A percentile compares a stretch with the other conserved stretches of the same genome.
Conservation (phyloP, 1,140 invertebrate genomes). For the Macrobrachium nipponense region DNA sequence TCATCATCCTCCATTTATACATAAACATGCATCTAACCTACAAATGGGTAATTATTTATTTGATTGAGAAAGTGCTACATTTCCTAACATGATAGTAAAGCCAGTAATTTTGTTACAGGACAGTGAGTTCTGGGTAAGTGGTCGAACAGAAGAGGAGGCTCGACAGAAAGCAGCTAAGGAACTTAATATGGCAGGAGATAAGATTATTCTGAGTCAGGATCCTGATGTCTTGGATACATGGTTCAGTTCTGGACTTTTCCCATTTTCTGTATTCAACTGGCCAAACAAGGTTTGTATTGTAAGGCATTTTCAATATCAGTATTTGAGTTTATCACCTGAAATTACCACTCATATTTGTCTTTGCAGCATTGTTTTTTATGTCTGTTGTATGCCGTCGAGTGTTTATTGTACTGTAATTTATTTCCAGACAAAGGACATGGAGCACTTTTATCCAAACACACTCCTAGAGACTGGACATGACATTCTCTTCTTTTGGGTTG, state of each 20-base stretch:
- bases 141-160: conserved; percentile 86
- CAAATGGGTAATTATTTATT: too few relatives aligned
- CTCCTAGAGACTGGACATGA: conserved; percentile 97
- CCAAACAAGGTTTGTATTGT: conserved; percentile 79
- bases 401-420: background rate
- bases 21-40: too few relatives aligned
- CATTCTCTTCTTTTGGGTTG: conserved; percentile 99
- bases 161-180: conserved; percentile 83
- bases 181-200: conserved; percentile 78
- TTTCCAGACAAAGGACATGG: conserved; percentile 72
- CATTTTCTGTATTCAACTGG: conserved; percentile 98
- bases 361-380: too few relatives aligned
- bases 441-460: conserved; percentile 92
- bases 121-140: conserved; percentile 89
- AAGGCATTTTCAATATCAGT: background rate
- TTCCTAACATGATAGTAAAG: too few relatives aligned
- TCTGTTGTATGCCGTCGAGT: too few relatives aligned
- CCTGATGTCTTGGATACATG: conserved; percentile 99
- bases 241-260: conserved; percentile 98
- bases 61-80: too few relatives aligned
- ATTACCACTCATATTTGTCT: too few relatives aligned
- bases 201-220: conserved; percentile 84
- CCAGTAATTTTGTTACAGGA: background rate
- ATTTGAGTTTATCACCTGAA: background rate
- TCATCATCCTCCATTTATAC: too few relatives aligned